Evolutionary conservation across 2,888 invertebrate species (phyloP), one percentile per base, ranked within the genome.

Genomic region (Liodrosophila aerea): DNA sequence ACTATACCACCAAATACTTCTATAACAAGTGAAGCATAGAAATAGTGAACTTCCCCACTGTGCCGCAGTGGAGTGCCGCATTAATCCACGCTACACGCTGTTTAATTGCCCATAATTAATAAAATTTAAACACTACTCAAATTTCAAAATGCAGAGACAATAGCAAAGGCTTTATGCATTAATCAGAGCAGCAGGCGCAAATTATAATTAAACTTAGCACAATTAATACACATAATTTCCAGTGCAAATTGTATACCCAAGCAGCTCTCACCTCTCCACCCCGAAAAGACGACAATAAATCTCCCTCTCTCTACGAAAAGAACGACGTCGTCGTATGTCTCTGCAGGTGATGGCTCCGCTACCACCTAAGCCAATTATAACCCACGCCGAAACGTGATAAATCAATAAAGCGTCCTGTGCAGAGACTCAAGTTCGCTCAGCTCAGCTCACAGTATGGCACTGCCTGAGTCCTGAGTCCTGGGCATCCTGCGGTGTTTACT

Each of bases 91-190:
- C 43, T 16, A 52, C 40, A 39, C 12, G 39, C 11, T 60, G 58
- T 76, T 74, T 82, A 82, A 75, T 75, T 71, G 47, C 45, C 34
- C 72, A 60, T 71, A 74, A 75, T 82, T 75, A 82, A 82, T 82
- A 22, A 82, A 60, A 71, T 62, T 75, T 60, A 73, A 68, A 30
- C 73, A 73, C 81, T 68, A 37, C 43, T 56, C 36, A 47, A 64
- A 37, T 29, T 37, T n/a, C n/a, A n/a, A n/a, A n/a, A 22, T 22
- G n/a, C 12, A 1, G 34, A 51, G 70, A 57, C 57, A 61, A 69
- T 54, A 13, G 30, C 39, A 56, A 51, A 31, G 54, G 50, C 53
- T 57, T 57, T 34, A 15, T 47, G 53, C 64, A 82, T 68, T 62
- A 78, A 75, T 85, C 72, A 72, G 22, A 2, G 22, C 22, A 22